Evolutionary conservation across 1,140 invertebrate species (phyloP).

Genomic region (Lordiphosa mommai): DNA sequence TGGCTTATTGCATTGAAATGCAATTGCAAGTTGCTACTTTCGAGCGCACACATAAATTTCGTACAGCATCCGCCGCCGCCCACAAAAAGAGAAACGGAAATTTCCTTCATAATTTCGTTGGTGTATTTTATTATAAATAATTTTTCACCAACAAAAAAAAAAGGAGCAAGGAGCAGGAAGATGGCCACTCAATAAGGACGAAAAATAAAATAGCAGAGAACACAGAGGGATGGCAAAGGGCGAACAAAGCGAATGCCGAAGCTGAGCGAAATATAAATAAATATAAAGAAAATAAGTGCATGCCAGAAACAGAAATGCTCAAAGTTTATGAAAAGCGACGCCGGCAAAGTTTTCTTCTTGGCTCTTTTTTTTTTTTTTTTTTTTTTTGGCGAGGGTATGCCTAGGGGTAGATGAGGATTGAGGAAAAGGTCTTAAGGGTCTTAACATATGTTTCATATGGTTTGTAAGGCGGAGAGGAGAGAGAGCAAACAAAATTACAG

Average conservation of each 20-base stretch:
- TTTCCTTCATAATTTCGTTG: constrained; percentile 69
- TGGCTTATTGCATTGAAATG: constrained; percentile 72
- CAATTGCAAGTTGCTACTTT: constrained; percentile 48
- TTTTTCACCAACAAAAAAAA: constrained; percentile 27
- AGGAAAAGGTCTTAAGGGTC: no score
- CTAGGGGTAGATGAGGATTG: background rate
- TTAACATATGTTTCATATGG: no score
- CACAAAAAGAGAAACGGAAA: constrained; percentile 36
- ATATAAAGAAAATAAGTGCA: constrained; percentile 71
- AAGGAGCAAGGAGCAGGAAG: background rate
- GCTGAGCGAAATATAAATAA: constrained; percentile 69
- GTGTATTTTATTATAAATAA: constrained; percentile 70
- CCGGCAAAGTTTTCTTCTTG: constrained; percentile 54
- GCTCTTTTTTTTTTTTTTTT: constrained; percentile 3
- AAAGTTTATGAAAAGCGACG: constrained; percentile 72
- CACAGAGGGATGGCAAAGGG: constrained; percentile 8
- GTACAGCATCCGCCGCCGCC: constrained; percentile 11
- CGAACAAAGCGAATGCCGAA: constrained; percentile 21
- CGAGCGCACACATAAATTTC: constrained; percentile 22
- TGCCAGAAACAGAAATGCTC: constrained; percentile 73
- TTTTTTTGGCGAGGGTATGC: background rate
- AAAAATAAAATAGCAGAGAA: constrained; percentile 1
- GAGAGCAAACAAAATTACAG: no score
- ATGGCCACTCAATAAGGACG: constrained; percentile 44
- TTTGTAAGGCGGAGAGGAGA: no score